Percentiles rank a stretch among this genome's conserved stretches.
Conservation (phyloP, 2,797 vertebrate genomes). For the Sciaenops ocellatus region DNA sequence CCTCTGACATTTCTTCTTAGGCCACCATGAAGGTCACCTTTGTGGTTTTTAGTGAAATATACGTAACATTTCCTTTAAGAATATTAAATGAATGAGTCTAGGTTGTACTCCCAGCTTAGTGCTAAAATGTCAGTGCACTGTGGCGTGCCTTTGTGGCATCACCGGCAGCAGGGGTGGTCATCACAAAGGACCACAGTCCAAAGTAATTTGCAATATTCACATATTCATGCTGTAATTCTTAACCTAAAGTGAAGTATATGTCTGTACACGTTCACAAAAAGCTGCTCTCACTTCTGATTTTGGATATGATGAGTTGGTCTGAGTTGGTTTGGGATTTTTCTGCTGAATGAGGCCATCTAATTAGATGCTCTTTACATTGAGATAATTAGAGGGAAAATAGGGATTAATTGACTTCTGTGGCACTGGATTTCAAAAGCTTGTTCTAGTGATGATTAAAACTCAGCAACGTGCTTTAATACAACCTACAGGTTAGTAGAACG, state of each 20-base stretch:
- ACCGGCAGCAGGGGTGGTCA: neutral
- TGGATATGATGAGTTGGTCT: too few relatives aligned
- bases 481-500: slow-evolving; percentile 35
- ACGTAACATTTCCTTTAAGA: neutral
- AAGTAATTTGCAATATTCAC: neutral
- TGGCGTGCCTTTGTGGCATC: neutral
- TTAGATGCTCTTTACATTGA: slow-evolving; percentile 28
- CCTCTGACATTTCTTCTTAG: neutral
- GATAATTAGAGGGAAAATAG: slow-evolving; percentile 30
- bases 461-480: slow-evolving; percentile 29
- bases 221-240: neutral
- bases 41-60: neutral
- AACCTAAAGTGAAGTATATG: neutral
- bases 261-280: neutral
- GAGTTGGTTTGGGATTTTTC: slow-evolving; percentile 6
- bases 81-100: slow-evolving; percentile 1
- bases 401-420: slow-evolving; percentile 18
- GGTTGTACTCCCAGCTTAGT: neutral
- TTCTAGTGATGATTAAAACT: slow-evolving; percentile 52
- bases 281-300: too few relatives aligned
- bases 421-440: slow-evolving; percentile 24
- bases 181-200: neutral
- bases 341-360: slow-evolving; percentile 23
- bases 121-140: slow-evolving; percentile 3
- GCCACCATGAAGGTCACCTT: neutral